These are phyloP conservation scores for Falco columbarius DNA, from an alignment of 2,797 vertebrate genomes.

Conservation along the genomic window DNA sequence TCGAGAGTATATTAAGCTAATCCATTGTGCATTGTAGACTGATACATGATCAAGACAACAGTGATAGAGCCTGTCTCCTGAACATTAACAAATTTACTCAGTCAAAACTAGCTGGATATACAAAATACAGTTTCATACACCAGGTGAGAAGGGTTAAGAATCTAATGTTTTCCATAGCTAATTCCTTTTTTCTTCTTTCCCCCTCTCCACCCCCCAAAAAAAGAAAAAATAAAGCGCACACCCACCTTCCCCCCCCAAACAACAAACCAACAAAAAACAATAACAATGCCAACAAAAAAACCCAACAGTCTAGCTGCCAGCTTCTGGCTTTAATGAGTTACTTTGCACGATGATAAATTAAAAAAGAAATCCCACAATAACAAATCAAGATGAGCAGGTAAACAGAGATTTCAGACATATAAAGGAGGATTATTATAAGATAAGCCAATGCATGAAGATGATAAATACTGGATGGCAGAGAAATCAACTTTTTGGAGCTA, in stretches of 20 bases:
- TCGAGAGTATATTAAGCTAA: constrained; percentile 34
- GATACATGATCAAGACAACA: neutral
- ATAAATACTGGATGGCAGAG: neutral
- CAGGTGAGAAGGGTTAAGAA: neutral
- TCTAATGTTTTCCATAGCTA: neutral
- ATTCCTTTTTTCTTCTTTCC: neutral
- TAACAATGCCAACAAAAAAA: neutral
- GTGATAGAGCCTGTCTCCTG: neutral
- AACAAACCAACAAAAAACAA: too few relatives aligned
- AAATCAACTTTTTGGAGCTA: neutral
- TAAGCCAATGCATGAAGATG: neutral
- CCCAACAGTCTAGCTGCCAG: neutral
- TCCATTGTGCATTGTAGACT: neutral
- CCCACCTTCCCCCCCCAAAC: accelerated
- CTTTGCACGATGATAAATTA: neutral
- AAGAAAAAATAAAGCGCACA: neutral
- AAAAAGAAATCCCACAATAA: neutral
- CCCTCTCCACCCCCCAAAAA: too few relatives aligned
- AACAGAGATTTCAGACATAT: neutral
- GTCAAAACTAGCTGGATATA: neutral
- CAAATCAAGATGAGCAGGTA: neutral
- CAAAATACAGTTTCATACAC: neutral
- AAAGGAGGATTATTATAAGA: neutral
- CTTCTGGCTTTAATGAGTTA: neutral
- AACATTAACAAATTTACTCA: neutral